Evolutionary conservation across 2,888 invertebrate genomes (phyloP), one percentile per base, ranked within the genome.

Genomic region (Nephrocerus scutellatus): DNA sequence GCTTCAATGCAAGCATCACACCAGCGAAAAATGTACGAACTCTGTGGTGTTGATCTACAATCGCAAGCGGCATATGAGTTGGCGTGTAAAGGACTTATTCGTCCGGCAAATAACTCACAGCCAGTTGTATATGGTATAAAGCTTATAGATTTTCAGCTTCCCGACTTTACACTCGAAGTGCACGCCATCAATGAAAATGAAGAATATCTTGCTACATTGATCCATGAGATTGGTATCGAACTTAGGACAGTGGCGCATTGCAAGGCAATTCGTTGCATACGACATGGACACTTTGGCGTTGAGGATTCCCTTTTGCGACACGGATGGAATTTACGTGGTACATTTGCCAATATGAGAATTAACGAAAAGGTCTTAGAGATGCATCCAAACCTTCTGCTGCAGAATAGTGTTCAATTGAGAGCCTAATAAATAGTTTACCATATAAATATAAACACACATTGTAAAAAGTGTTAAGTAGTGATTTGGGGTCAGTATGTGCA

Each of bases 1-100:
- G 76, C 87, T 3, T 73, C 84, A 3, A 78, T 89, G 67, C 90
- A 95, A 66, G 81, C 89, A 2, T 77, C 83, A 5, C 89, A 92
- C 67, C 92, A 91, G 62, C 79, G 76, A 48, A 78, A 83, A 59
- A 87, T 91, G 84, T 90, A 80, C 63, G 76, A 85, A 50, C 59
- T 80, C 28, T 76, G 79, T 50, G 91, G 91, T 16, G 77, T 95
- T 0, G 81, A 88, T 60, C 73, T 86, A 44, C 80, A 88, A 54
- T 88, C 88, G 25, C 88, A 96, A 66, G 77, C 82, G 28, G 91
- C 91, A 8, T 97, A 89, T 66, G 89, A 96, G 40, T 57, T 96
- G 41, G 93, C 93, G 6, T 72, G 78, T 1, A 71, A 81, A 62
- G 96, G 97, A 1, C 73, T 82, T 0, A 74, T 95, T 4, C 72